phyloP scores from a whole-genome alignment of 2,113 vertebrate genomes.

The Henicopernis longicauda region DNA sequence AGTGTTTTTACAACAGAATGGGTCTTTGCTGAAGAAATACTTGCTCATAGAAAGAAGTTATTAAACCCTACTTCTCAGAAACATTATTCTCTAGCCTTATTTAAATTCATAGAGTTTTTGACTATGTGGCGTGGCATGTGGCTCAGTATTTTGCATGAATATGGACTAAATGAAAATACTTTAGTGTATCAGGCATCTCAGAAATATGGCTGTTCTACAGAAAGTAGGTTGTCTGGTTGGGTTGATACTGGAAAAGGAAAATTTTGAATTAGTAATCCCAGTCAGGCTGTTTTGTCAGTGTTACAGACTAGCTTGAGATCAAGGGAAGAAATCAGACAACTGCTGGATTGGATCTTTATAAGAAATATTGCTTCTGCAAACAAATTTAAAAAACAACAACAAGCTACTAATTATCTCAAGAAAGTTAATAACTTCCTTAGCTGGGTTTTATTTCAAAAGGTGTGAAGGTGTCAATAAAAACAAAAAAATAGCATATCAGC shows the following conservation, averaged over 20 bases:
- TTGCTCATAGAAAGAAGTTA: neutral
- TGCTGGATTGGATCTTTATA: neutral
- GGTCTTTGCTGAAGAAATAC: neutral
- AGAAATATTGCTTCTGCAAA: neutral
- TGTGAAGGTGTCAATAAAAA: neutral
- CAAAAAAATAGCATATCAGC: neutral
- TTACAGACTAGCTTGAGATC: neutral
- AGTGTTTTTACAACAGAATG: neutral
- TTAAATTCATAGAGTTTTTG: constrained; percentile 34
- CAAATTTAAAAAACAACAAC: neutral
- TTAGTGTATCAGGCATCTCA: neutral
- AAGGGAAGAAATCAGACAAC: neutral
- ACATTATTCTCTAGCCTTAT: neutral
- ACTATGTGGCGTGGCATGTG: neutral
- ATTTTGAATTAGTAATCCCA: constrained; percentile 4
- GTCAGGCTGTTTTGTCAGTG: neutral
- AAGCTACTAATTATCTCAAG: constrained; percentile 4
- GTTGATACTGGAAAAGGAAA: neutral
- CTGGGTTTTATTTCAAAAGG: neutral
- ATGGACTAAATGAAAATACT: neutral
- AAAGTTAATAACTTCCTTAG: neutral
- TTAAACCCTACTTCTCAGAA: neutral
- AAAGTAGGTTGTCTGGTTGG: neutral
- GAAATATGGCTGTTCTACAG: neutral
- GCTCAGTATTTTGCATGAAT: neutral